Base-by-base conservation (phyloP, 2,888 invertebrate genomes). In the Drosophila austrosaltans region DNA sequence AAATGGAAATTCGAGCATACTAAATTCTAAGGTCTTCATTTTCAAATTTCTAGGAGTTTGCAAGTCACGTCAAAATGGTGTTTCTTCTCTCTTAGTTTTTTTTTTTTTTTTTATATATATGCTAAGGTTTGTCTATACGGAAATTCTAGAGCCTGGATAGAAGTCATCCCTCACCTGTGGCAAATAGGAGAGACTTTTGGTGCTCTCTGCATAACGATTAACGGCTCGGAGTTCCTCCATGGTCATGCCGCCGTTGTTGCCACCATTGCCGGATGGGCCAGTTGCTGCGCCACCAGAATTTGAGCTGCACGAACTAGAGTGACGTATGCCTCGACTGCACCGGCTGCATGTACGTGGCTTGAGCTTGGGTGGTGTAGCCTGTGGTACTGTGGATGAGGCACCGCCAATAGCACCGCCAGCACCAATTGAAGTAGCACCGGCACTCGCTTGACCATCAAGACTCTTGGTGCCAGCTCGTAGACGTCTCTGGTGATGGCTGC, bases 141-240 rank as follows among this genome's bases (percentile, higher is more conserved):
- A 92, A 87, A 92, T 91, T 88, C 91, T 90, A 84, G 92, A 91
- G 86, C 90, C 90, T 79, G 90, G 89, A 90, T 91, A 91, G 89
- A 90, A 91, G 85, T 92, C 90, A 88, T 93, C 92, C 92, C 93
- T 93, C 94, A 97, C 97, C 96, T 97, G 97, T 78, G 97, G 97
- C 90, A 98, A 94, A 93, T 97, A 98, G 89, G 97, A 96, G 89
- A 98, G 95, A 92, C 97, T 97, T 93, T 97, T 96, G 72, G 97
- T 97, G 93, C 97, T 97, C 93, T 97, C 97, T 25, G 97, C 97
- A 92, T 97, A 97, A 89, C 96, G 95, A 94, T 97, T 97, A 86
- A 97, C 96, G 74, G 96, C 97, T 76, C 96, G 94, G 62, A 97
- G 93, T 92, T 97, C 97, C 81, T 97, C 97, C 89, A 97, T 93